phyloP scores from a whole-genome alignment of 2,888 invertebrate species.

The Xylota sylvarum region DNA sequence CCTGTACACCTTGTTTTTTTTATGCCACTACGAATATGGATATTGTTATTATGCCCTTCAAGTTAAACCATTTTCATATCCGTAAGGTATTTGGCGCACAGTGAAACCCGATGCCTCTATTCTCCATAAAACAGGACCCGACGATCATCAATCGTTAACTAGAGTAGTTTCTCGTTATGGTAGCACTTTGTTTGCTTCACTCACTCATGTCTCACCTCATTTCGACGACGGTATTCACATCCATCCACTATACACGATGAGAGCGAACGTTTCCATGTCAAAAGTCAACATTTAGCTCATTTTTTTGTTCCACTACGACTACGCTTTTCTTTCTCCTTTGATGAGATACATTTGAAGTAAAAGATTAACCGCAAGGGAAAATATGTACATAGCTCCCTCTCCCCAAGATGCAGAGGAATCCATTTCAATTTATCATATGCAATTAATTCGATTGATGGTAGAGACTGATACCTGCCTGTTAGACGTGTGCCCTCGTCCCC shows the following conservation, averaged over 20 bases:
- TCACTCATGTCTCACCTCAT: slow-evolving; percentile 64
- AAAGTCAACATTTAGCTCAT: slow-evolving; percentile 69
- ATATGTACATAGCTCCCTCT: not conserved
- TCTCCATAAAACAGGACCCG: slow-evolving; percentile 55
- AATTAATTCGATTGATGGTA: slow-evolving; percentile 47
- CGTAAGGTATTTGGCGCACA: slow-evolving; percentile 48
- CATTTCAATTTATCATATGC: slow-evolving; percentile 49
- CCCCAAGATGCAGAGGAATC: slow-evolving; percentile 30
- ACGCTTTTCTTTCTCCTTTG: slow-evolving; percentile 53
- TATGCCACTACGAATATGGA: not conserved
- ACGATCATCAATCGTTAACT: slow-evolving; percentile 58
- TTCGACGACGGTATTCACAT: slow-evolving; percentile 47
- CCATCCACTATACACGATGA: slow-evolving; percentile 55
- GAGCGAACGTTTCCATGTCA: slow-evolving; percentile 74
- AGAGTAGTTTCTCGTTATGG: slow-evolving; percentile 61
- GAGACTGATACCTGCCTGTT: slow-evolving; percentile 51
- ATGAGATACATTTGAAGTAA: slow-evolving; percentile 57
- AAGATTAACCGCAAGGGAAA: slow-evolving; percentile 54
- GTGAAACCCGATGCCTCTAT: slow-evolving; percentile 65
- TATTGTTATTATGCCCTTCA: slow-evolving; percentile 1
- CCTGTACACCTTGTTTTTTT: not conserved
- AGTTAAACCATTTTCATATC: slow-evolving; percentile 15
- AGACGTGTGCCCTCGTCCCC: not conserved
- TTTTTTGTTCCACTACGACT: slow-evolving; percentile 13
- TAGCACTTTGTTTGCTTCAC: slow-evolving; percentile 74